Conservation (phyloP, 2,888 invertebrate species). For the Autographa gamma region DNA sequence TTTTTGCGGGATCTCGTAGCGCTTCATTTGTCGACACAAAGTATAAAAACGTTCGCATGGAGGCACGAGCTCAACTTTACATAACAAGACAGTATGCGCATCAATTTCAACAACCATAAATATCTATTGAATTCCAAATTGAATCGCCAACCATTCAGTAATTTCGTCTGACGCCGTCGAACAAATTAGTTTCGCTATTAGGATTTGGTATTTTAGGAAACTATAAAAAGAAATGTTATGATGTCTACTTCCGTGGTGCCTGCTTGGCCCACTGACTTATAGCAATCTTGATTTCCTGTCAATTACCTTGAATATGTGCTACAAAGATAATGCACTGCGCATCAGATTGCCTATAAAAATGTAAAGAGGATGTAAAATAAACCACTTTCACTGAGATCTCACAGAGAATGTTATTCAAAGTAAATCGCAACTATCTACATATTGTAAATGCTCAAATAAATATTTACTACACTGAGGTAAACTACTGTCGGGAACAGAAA, state of each 20-base stretch:
- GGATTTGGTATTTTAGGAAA: conserved; percentile 49
- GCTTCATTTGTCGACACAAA: conserved; percentile 44
- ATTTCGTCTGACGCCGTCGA: conserved; percentile 43
- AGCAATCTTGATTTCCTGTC: conserved; percentile 41
- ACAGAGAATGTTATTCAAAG: conserved; percentile 27
- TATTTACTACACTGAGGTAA: conserved; percentile 15
- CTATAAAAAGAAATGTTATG: conserved; percentile 51
- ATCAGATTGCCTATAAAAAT: conserved; percentile 23
- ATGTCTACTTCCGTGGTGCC: conserved; percentile 30
- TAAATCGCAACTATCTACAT: conserved; percentile 11
- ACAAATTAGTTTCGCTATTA: conserved; percentile 53
- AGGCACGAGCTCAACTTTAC: conserved; percentile 43
- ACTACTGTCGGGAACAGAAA: conserved; percentile 35
- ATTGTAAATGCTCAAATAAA: conserved; percentile 10
- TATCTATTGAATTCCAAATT: conserved; percentile 32
- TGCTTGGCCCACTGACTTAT: conserved; percentile 50
- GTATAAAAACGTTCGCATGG: conserved; percentile 34
- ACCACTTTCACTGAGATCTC: conserved; percentile 41
- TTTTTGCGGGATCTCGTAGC: conserved; percentile 49
- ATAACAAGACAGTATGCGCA: conserved; percentile 40
- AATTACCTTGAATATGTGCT: conserved; percentile 39
- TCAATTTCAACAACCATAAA: conserved; percentile 26
- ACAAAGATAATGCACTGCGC: conserved; percentile 32
- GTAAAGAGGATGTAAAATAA: conserved; percentile 22
- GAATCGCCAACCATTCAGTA: conserved; percentile 34